Evolutionary conservation across 2,888 invertebrate species (phyloP), one percentile per base, ranked within the genome.

Genomic region (Melolontha melolontha): DNA sequence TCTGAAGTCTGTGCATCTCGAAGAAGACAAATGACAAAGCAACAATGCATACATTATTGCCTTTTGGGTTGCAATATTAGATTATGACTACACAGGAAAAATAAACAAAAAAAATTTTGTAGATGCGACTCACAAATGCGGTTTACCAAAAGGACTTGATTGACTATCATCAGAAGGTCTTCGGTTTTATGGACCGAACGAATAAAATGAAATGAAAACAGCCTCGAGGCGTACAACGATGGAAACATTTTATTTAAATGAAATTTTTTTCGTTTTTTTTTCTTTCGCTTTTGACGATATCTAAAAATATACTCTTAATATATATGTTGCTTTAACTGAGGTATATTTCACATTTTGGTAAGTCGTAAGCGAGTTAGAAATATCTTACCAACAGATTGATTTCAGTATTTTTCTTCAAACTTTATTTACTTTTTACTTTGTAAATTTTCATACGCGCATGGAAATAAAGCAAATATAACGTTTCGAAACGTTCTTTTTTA

Each of bases 151-250:
- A 40, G 11, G 52, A 66, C 67, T 64, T 68, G 62, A 70, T 68
- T 68, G 52, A 64, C 63, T 64, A 68, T 71, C 70, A 63, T 51
- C 64, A 65, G 68, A 66, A 66, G 70, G 55, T 68, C 66, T 70
- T 70, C 68, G 70, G 68, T 70, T 70, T 47, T 66, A 50, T 59
- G 57, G 50, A 22, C 47, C 55, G 63, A n/a, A 59, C 55, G 64
- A 55, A 66, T 41, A 65, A 69, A 71, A 71, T 71, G 71, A 71
- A 71, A 71, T 66, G 71, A 71, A 71, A 71, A 71, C 52, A 71
- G 68, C 71, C 71, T 42, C 54, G 12, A 47, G 71, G 34, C 17
- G 67, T 63, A 69, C 63, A 66, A 54, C 52, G 68, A 70, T 66
- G 68, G 70, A 68, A 68, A 62, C 70, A 57, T 70, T 68, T 68